Conservation (phyloP, 2,888 invertebrate species). For the Phymatocera aterrima region DNA sequence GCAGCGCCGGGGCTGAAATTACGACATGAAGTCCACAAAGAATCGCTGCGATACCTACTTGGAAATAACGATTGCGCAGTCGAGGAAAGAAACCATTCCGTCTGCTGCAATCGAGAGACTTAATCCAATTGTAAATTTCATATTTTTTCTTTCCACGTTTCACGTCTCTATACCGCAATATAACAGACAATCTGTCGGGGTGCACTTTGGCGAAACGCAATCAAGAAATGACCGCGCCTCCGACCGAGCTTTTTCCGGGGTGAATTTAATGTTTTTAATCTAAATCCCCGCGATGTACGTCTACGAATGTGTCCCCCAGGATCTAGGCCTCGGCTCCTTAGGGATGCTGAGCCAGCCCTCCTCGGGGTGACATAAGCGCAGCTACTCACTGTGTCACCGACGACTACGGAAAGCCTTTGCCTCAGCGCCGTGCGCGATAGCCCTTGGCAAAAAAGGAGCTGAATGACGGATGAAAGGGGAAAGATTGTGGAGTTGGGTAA, state of each 20-base stretch:
- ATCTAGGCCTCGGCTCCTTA: constrained; percentile 36
- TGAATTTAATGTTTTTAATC: constrained; percentile 66
- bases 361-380: constrained; percentile 43
- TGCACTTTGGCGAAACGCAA: constrained; percentile 58
- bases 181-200: constrained; percentile 42
- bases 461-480: background rate
- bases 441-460: constrained; percentile 23
- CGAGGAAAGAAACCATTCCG: background rate
- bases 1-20: background rate
- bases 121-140: constrained; percentile 44
- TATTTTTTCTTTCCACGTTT: constrained; percentile 21
- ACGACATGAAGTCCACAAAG: background rate
- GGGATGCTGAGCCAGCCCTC: constrained; percentile 44
- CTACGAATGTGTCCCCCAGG: constrained; percentile 51
- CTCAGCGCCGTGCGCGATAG: background rate
- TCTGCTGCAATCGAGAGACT: background rate
- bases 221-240: constrained; percentile 51
- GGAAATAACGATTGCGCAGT: background rate
- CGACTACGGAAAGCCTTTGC: constrained; percentile 6
- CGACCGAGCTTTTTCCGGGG: constrained; percentile 46
- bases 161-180: constrained; percentile 18
- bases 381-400: constrained; percentile 42
- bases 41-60: background rate
- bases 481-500: background rate
- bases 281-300: constrained; percentile 57